Conservation (phyloP, 1,140 invertebrate genomes). For the Papilio polytes region DNA sequence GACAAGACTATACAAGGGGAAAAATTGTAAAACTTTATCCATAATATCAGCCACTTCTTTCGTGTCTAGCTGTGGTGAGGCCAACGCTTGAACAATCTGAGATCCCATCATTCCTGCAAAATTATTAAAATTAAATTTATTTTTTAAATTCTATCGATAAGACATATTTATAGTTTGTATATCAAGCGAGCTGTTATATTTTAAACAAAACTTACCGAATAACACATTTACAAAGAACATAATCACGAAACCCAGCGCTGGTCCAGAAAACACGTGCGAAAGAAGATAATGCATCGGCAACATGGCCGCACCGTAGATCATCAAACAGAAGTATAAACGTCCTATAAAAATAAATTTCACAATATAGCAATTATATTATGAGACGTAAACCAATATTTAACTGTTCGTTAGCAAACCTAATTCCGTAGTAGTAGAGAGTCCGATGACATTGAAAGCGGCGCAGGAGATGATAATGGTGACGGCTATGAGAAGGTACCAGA, state of each 20-base stretch:
- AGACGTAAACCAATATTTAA: background rate
- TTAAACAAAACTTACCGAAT: conserved; percentile 74
- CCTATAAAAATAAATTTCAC: conserved; percentile 53
- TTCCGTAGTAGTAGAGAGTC: conserved; percentile 79
- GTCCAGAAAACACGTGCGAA: conserved; percentile 79
- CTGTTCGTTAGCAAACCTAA: conserved; percentile 72
- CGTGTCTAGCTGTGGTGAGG: conserved; percentile 84
- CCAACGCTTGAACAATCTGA: conserved; percentile 87
- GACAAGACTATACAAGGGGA: conserved; percentile 89
- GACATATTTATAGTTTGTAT: background rate
- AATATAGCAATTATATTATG: background rate
- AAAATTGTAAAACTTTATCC: conserved; percentile 87
- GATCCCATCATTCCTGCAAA: conserved; percentile 86
- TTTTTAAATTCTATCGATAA: no score
- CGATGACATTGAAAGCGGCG: conserved; percentile 84
- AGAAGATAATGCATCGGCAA: conserved; percentile 81
- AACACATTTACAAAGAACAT: conserved; percentile 90
- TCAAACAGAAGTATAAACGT: conserved; percentile 75
- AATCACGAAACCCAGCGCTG: conserved; percentile 90
- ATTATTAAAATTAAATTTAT: background rate
- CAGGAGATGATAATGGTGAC: conserved; percentile 84
- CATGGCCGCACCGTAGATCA: conserved; percentile 83
- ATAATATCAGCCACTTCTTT: conserved; percentile 84
- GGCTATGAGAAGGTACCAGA: conserved; percentile 85
- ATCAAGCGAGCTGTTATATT: background rate